A percentile compares a stretch with the other conserved stretches of the same genome.
phyloP scores from a whole-genome alignment of 2,888 invertebrate species.

The Byasa hedistus region DNA sequence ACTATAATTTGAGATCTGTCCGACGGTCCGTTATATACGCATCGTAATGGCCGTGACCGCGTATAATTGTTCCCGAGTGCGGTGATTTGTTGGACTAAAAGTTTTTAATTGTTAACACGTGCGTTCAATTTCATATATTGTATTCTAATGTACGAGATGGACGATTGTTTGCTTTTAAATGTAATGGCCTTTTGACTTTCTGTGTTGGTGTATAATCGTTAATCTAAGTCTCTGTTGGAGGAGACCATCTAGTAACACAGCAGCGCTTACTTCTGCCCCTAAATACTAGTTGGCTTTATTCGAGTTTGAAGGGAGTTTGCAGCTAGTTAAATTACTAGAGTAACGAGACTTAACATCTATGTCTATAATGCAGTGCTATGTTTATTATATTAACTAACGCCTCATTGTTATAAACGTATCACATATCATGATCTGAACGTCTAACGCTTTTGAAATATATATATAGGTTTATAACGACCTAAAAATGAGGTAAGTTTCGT shows the following conservation, averaged over 20 bases:
- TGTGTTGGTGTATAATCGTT: conserved; percentile 32
- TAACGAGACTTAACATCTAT: too few species aligned
- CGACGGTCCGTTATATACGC: conserved; percentile 64
- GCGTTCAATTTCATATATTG: conserved; percentile 52
- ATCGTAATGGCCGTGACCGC: conserved; percentile 65
- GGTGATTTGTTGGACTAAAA: conserved; percentile 68
- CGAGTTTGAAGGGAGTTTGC: too few species aligned
- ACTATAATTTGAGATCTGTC: conserved; percentile 76
- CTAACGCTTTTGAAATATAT: too few species aligned
- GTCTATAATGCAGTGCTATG: too few species aligned
- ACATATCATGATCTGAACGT: conserved; percentile 1
- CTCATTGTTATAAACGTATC: too few species aligned
- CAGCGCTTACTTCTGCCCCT: too few species aligned
- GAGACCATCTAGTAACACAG: too few species aligned
- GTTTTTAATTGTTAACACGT: conserved; percentile 74
- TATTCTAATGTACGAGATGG: conserved; percentile 8
- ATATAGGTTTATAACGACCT: not conserved
- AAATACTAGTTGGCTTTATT: too few species aligned
- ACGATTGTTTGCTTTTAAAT: conserved; percentile 29
- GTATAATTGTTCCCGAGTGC: conserved; percentile 66
- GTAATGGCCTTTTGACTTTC: conserved; percentile 33
- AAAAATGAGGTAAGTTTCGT: not conserved
- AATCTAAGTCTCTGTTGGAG: not conserved
- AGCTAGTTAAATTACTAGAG: too few species aligned
- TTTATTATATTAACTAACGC: too few species aligned